Conservation (phyloP, 2,797 vertebrate genomes). For the Phataginus tricuspis region DNA sequence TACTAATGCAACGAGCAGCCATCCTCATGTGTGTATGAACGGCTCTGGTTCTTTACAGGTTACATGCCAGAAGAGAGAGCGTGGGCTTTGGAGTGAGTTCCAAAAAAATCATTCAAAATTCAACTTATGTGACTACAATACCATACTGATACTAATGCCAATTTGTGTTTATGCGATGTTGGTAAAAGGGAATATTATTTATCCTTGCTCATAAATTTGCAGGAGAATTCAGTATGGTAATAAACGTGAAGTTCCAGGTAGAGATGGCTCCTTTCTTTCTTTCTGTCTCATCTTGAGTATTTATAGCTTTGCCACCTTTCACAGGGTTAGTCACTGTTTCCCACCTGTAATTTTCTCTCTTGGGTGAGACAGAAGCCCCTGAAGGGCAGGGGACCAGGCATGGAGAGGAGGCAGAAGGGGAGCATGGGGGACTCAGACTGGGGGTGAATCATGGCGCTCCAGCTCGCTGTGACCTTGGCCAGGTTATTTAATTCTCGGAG, state of each 20-base stretch:
- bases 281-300: background rate
- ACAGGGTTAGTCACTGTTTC: background rate
- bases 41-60: background rate
- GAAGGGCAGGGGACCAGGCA: background rate
- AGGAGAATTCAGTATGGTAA: background rate
- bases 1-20: background rate
- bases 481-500: background rate
- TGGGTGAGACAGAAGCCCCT: background rate
- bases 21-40: background rate
- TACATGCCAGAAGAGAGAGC: background rate
- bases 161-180: background rate
- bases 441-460: fast-evolving
- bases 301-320: background rate
- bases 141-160: background rate
- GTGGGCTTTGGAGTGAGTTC: background rate
- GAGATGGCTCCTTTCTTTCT: background rate
- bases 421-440: background rate
- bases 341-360: background rate
- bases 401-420: background rate
- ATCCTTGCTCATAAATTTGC: background rate
- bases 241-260: background rate
- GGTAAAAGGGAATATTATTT: background rate
- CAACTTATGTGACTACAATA: background rate
- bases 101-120: background rate
- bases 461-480: background rate